Evolutionary conservation across 2,888 invertebrate species (phyloP).

Genomic region (Tineola bisselliella): DNA sequence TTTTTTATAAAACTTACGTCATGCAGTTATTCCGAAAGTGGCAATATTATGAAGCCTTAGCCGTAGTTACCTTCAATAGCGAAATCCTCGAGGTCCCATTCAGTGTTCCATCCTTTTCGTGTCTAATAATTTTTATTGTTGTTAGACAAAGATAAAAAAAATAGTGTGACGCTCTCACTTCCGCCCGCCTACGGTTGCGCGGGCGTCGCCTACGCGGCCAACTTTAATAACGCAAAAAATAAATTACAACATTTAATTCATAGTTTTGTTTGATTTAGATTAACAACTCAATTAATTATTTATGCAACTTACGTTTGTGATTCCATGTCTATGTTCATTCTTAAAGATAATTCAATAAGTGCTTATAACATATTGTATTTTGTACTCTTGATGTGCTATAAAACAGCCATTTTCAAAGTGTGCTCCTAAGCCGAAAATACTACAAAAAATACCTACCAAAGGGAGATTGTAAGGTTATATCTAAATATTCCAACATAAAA

Average conservation of each 20-base stretch:
- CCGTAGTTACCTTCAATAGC: constrained; percentile 25
- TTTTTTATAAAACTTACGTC: constrained; percentile 34
- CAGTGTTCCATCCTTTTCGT: constrained; percentile 17
- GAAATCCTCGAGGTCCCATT: constrained; percentile 11
- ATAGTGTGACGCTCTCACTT: constrained; percentile 58
- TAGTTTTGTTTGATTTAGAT: neutral
- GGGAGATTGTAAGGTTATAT: no score
- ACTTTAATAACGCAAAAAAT: constrained; percentile 30
- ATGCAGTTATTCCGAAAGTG: constrained; percentile 51
- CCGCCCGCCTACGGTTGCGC: constrained; percentile 58
- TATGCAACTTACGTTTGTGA: no score
- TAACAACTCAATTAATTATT: no score
- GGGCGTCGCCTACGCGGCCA: constrained; percentile 51
- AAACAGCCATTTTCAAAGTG: no score
- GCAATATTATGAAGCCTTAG: constrained; percentile 57
- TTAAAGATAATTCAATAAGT: no score
- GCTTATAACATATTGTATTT: no score
- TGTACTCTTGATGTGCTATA: no score
- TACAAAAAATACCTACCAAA: no score
- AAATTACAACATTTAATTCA: neutral
- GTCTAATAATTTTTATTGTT: constrained; percentile 27
- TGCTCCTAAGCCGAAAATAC: no score
- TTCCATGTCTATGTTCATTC: no score
- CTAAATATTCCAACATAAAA: no score
- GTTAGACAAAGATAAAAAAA: constrained; percentile 51